A percentile compares a stretch with the other conserved stretches of the same genome.
Evolutionary conservation across 2,113 vertebrate species (phyloP).

Genomic region (Macroglossus sobrinus): DNA sequence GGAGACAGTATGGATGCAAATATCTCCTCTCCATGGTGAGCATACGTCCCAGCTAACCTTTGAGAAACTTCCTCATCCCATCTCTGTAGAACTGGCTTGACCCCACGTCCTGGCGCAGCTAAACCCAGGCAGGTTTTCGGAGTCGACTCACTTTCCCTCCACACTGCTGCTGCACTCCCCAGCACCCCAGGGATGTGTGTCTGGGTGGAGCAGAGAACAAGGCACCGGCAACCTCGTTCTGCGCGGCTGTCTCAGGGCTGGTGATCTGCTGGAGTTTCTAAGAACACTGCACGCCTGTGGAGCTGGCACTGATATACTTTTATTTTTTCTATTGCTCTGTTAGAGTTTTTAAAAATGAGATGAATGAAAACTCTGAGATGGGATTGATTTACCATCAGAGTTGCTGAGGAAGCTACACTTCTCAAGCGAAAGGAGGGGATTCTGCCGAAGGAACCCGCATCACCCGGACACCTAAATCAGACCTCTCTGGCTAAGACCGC

Average conservation of each 20-base stretch:
- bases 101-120: neutral
- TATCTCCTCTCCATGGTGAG: neutral
- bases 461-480: neutral
- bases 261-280: neutral
- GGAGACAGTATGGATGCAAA: accelerated
- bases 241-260: neutral
- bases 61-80: neutral
- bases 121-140: too few relatives aligned
- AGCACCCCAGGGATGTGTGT: neutral
- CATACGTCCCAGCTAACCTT: neutral
- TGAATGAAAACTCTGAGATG: neutral
- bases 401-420: neutral
- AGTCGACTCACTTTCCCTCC: neutral
- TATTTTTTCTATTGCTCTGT: neutral
- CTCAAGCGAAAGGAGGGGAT: neutral
- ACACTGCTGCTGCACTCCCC: neutral
- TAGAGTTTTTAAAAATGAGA: neutral
- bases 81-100: neutral
- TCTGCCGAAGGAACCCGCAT: neutral
- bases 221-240: neutral
- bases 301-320: neutral
- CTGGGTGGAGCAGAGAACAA: neutral
- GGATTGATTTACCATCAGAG: neutral
- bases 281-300: neutral
- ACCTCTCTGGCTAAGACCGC: neutral